Base-by-base conservation (phyloP, 2,797 vertebrate genomes). In the Helostoma temminkii region DNA sequence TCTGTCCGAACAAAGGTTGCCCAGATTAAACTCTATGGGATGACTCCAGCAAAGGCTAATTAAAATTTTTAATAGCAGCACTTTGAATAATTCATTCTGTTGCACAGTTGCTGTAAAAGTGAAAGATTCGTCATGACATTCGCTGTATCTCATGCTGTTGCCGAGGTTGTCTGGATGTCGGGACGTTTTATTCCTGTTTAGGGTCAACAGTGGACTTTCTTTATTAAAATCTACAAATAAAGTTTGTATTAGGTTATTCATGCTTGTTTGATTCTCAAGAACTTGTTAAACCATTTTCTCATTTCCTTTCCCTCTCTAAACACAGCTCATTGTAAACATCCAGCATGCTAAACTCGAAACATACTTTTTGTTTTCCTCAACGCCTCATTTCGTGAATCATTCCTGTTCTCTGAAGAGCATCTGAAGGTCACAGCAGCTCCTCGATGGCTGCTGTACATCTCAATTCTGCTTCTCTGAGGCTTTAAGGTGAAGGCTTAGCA, bases 51-150 rank as follows among this genome's bases (percentile, higher is more conserved):
- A 49, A 67, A 80, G 78, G 71, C 64, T 89, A 82, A 80, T 89
- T 87, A 82, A 69, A 76, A 67, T 5, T 72, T 62, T 50, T 59
- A 81, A 76, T 67, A 47, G 71, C 71, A 8, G 66, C 69, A 12
- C 76, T 74, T 70, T 83, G 78, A 81, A 80, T 84, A 66, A 83
- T 88, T 83, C 66, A 81, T 75, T 37, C 39, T 18, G 5, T 36
- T 18, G 26, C 50, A 48, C 36, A 32, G 59, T 60, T 4, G 54
- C 59, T 75, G 70, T 52, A 12, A 37, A 65, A 64, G 15, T 9
- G 22, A 45, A 34, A 72, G 37, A 49, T 71, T 71, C 57, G 66
- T 63, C 2, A 0, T 62, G 69, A 70, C 66, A 36, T 67, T 65
- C 37, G 42, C 43, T 52, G 4, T 2, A 49, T 66, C 34, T 66